These are phyloP conservation scores for Unio delphinus DNA, from an alignment of 2,888 invertebrate genomes.

Conservation along the genomic window DNA sequence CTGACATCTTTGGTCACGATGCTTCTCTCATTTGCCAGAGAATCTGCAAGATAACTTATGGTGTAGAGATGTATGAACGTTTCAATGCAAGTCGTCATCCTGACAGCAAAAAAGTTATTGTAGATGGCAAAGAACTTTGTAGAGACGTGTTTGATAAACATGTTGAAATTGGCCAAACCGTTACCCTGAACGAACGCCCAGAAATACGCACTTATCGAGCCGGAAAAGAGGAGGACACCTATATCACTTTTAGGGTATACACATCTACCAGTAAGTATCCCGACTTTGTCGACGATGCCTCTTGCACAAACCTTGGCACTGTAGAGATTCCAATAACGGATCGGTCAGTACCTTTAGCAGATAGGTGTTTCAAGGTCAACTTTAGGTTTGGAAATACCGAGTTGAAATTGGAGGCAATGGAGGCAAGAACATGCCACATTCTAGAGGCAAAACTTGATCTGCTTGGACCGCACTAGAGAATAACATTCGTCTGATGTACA, in stretches of 20 bases:
- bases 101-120: conserved; percentile 16
- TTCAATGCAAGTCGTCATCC: conserved; percentile 25
- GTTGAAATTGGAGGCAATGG: conserved; percentile 27
- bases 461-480: conserved; percentile 10
- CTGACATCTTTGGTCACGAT: conserved; percentile 37
- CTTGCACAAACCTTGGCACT: conserved; percentile 26
- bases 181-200: conserved; percentile 24
- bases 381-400: conserved; percentile 41
- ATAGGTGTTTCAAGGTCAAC: conserved; percentile 15
- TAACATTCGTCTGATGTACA: not conserved
- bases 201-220: conserved; percentile 18
- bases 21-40: conserved; percentile 26
- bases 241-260: conserved; percentile 20
- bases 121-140: conserved; percentile 19
- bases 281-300: conserved; percentile 15
- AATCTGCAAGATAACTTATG: conserved; percentile 30
- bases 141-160: conserved; percentile 28
- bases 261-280: conserved; percentile 25
- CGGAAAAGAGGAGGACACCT: conserved; percentile 8
- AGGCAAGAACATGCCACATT: conserved; percentile 15
- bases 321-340: conserved; percentile 16
- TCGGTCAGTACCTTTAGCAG: conserved; percentile 13
- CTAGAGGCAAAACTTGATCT: conserved; percentile 29
- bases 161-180: conserved; percentile 24
- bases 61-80: conserved; percentile 15